These are phyloP conservation scores for Phthorimaea operculella DNA, from an alignment of 1,140 invertebrate species.

Conservation along the genomic window DNA sequence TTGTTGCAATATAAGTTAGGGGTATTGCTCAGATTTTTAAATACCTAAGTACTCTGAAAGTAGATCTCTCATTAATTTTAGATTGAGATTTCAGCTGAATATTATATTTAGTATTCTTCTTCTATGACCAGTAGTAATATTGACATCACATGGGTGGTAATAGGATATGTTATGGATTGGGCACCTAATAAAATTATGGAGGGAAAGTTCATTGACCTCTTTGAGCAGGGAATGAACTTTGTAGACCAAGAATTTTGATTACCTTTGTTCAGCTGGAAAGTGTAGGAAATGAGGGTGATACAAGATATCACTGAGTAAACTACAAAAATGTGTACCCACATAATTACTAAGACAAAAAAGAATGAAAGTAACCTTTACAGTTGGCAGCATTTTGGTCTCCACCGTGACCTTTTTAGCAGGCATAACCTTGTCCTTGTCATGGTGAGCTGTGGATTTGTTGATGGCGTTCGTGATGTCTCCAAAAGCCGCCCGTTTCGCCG, in stretches of 20 bases:
- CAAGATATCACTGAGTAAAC: neutral
- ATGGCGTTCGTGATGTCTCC: constrained; percentile 81
- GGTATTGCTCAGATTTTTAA: no score
- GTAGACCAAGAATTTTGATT: neutral
- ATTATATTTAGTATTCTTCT: no score
- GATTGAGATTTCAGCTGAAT: no score
- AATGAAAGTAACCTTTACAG: constrained; percentile 53
- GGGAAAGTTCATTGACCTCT: constrained; percentile 49
- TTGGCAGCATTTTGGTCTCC: constrained; percentile 64
- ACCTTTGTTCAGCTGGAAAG: no score
- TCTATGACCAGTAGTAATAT: no score
- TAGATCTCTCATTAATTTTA: no score
- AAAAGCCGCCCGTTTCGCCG: constrained; percentile 76
- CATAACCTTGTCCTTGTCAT: constrained; percentile 49
- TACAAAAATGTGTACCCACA: neutral
- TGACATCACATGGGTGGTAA: no score
- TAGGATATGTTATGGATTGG: no score
- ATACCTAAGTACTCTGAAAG: no score
- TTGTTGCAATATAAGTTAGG: no score
- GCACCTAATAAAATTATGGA: constrained; percentile 29
- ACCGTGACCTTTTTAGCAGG: constrained; percentile 65
- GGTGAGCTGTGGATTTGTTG: constrained; percentile 45
- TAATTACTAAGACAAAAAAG: constrained; percentile 14
- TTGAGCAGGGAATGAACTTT: neutral
- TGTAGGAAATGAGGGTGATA: neutral